Evolutionary conservation across 2,888 invertebrate species (phyloP).

Genomic region (Xanthorhoe spadicearia): DNA sequence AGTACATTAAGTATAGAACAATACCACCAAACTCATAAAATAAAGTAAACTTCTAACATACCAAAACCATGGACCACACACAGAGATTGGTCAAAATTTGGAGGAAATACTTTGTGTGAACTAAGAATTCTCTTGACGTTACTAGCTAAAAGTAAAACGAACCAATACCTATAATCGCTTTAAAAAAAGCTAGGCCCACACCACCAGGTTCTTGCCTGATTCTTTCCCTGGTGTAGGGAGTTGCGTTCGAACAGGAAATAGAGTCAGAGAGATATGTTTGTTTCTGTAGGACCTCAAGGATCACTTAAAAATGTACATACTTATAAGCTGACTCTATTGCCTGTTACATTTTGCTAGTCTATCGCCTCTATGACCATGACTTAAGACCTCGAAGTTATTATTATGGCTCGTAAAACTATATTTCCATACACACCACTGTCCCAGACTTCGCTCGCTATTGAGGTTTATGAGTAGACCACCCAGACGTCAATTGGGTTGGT

Average conservation of each 20-base stretch:
- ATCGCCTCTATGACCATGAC: constrained; percentile 19
- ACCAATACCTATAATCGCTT: no score
- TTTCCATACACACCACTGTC: constrained; percentile 52
- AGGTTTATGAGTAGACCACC: constrained; percentile 68
- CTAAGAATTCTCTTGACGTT: no score
- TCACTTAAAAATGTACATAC: no score
- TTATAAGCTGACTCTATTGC: no score
- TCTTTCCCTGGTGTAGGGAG: no score
- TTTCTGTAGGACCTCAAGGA: no score
- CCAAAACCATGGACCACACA: constrained; percentile 34
- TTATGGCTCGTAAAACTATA: constrained; percentile 57
- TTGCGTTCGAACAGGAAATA: no score
- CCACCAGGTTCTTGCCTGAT: no score
- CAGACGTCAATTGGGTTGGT: constrained; percentile 66
- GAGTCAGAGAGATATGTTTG: no score
- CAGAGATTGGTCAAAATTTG: constrained; percentile 6
- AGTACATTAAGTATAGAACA: constrained; percentile 34
- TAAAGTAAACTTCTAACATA: constrained; percentile 25
- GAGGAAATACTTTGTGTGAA: not conserved
- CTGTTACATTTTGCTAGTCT: no score
- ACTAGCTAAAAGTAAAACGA: no score
- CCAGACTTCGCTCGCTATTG: constrained; percentile 57
- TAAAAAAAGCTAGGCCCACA: no score
- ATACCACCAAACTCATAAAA: constrained; percentile 38
- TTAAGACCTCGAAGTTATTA: constrained; percentile 43